Evolutionary conservation across 2,113 vertebrate species (phyloP).

Genomic region (Hippocampus barbouri): DNA sequence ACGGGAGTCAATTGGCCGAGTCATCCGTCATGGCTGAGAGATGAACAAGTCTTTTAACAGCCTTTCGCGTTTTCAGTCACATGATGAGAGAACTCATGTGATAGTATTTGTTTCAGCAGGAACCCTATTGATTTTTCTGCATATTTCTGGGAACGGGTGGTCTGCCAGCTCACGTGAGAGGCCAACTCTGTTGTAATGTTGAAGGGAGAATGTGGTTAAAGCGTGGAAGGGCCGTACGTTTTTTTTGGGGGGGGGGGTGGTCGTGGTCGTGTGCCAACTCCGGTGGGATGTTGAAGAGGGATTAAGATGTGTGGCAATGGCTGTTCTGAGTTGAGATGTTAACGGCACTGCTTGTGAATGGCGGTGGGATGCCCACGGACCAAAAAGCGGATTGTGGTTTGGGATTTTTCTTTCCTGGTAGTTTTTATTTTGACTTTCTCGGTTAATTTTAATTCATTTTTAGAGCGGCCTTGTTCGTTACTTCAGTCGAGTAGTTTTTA

Average conservation of each 20-base stretch:
- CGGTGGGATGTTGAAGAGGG: background rate
- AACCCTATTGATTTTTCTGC: background rate
- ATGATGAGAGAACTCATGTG: background rate
- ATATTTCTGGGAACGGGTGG: background rate
- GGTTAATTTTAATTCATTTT: too few species aligned
- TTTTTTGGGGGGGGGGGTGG: too few species aligned
- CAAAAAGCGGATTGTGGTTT: too few species aligned
- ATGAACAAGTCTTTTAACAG: constrained; percentile 24
- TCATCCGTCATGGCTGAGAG: constrained; percentile 35
- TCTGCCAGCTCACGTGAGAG: background rate
- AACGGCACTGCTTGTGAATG: background rate
- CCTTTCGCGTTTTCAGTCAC: constrained; percentile 1
- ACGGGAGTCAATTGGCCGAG: constrained; percentile 23
- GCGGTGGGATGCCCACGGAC: too few species aligned
- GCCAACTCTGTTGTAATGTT: background rate
- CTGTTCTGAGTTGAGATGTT: background rate
- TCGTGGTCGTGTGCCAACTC: too few species aligned
- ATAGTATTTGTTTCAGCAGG: background rate
- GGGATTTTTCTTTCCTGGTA: too few species aligned
- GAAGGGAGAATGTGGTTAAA: background rate
- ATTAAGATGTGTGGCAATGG: background rate
- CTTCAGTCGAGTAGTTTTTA: too few species aligned
- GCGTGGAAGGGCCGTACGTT: too few species aligned
- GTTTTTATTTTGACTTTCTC: too few species aligned
- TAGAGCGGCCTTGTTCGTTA: too few species aligned